phyloP scores from a whole-genome alignment of 2,113 vertebrate species.

The Rhynchopsitta pachyrhyncha region DNA sequence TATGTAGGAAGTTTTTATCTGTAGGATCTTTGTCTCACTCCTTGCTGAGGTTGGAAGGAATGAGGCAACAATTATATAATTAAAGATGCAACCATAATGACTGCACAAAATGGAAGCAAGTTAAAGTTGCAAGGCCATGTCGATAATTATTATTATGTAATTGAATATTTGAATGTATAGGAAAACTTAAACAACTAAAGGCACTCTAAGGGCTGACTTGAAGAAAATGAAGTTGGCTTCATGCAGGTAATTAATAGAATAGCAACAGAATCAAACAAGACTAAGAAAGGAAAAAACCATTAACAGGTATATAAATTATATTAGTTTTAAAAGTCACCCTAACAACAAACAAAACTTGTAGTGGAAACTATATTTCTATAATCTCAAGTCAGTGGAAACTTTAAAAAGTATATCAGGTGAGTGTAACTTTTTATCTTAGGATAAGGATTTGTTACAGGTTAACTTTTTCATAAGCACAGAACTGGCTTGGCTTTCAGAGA shows the following conservation, averaged over 20 bases:
- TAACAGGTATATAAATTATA: slow-evolving; percentile 11
- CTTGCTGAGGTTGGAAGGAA: background rate
- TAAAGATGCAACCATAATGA: background rate
- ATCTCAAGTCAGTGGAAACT: background rate
- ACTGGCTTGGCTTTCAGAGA: background rate
- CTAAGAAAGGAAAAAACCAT: background rate
- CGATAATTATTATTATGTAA: background rate
- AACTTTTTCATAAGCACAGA: background rate
- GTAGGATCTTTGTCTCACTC: background rate
- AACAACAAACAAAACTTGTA: slow-evolving; percentile 10
- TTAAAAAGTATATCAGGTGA: background rate
- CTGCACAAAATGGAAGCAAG: background rate
- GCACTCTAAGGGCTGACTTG: background rate
- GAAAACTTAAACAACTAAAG: background rate
- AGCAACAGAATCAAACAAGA: background rate
- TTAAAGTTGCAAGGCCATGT: background rate
- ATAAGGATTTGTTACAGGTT: background rate
- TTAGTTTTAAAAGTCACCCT: slow-evolving; percentile 24
- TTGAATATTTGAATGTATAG: background rate
- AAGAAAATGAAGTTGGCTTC: background rate
- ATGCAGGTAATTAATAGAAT: slow-evolving; percentile 1
- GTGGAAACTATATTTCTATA: slow-evolving; percentile 22
- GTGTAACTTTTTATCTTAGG: background rate
- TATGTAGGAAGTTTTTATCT: slow-evolving; percentile 24
- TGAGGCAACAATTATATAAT: slow-evolving; percentile 1